Base-by-base conservation (phyloP, 2,113 vertebrate species). In the Phycodurus eques region DNA sequence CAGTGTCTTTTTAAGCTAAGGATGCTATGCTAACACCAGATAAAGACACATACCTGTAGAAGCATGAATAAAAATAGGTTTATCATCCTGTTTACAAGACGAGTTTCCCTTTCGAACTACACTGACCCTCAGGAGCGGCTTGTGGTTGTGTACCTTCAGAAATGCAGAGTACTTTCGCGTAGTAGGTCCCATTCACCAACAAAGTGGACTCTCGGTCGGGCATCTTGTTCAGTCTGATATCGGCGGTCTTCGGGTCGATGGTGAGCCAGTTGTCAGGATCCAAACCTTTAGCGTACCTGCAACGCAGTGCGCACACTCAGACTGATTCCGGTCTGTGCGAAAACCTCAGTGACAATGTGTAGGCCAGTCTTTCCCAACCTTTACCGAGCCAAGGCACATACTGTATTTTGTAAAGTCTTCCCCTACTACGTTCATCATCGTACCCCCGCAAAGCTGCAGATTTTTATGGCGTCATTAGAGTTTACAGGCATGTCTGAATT, bases 221-320 rank as follows among this genome's bases (percentile, higher is more conserved):
- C 42, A 87, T 79, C 87, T 94, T 95, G 79, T 90, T 96, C 85
- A 98, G 77, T 74, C 66, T 94, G 84, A 98, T 93, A 65, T 94
- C 91, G 14, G 92, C 95, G 64, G 94, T 96, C 12, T 83, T 75
- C 59, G 91, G 90, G 70, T 97, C 94, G 51, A 98, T 92, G 63
- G 77, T 91, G 72, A 98, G 87, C 95, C 93, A 97, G 88, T 89
- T 94, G 75, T 75, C 94, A 79, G 92, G 91, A 74, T 97, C 95
- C 59, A 42, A 89, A 64, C 93, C 94, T 79, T 96, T 95, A 4
- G 78, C 80, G 67, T 98, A 99, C 65, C 97, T 99, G 27, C 9
- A 71, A 44, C 19, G 46, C 19, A 59, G 60, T 65, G 39, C 35
- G 19, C 3, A 43, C 19, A 17, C 4, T 42, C 35, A 63, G 61